Conservation (phyloP, 2,888 invertebrate species). For the Limenitis camilla region DNA sequence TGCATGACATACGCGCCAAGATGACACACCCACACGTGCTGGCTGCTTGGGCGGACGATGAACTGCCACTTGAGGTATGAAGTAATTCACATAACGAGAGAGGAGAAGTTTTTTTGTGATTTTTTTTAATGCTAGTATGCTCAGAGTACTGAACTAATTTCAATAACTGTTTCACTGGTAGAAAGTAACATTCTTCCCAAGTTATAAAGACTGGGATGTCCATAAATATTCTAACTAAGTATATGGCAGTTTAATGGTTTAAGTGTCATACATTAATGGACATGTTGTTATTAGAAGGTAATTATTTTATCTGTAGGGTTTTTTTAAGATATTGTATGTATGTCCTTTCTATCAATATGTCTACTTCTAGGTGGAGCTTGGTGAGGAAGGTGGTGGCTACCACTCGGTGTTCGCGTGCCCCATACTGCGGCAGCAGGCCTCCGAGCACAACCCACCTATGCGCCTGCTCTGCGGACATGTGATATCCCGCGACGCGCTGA, state of each 20-base stretch:
- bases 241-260: constrained; percentile 18
- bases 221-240: no score
- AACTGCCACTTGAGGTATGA: constrained; percentile 85
- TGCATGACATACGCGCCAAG: constrained; percentile 85
- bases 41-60: constrained; percentile 97
- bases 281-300: no score
- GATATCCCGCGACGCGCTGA: constrained; percentile 96
- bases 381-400: constrained; percentile 93
- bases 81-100: background rate
- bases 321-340: no score
- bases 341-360: no score
- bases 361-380: constrained; percentile 88
- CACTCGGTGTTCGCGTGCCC: constrained; percentile 99
- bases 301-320: no score
- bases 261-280: no score
- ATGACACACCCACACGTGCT: constrained; percentile 79
- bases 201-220: background rate
- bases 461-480: constrained; percentile 97
- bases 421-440: constrained; percentile 96
- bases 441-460: constrained; percentile 98
- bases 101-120: background rate
- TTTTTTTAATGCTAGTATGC: no score
- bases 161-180: no score
- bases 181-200: background rate
- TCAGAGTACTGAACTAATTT: no score